Conservation (phyloP, 2,888 invertebrate genomes). For the Lacanobia wlatinum region DNA sequence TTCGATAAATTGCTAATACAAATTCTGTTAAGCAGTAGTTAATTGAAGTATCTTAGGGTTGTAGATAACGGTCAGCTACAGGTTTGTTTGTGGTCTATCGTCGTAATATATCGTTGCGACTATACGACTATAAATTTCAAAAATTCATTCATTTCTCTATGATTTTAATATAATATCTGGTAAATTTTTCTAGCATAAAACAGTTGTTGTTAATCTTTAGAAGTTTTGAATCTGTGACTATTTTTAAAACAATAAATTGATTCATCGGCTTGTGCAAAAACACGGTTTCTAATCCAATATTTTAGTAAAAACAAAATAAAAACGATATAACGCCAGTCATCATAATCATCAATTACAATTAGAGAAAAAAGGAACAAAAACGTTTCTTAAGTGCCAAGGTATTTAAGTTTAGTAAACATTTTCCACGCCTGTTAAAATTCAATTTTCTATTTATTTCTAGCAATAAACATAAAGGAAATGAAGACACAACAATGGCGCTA, state of each 20-base stretch:
- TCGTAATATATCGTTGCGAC: no score
- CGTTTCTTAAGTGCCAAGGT: constrained; percentile 42
- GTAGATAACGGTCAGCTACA: no score
- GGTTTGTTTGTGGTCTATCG: neutral
- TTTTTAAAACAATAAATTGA: neutral
- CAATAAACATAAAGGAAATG: constrained; percentile 81
- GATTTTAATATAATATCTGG: no score
- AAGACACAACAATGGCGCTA: constrained; percentile 79
- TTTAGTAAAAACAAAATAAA: constrained; percentile 2
- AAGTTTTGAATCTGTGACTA: neutral
- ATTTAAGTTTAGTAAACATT: constrained; percentile 68
- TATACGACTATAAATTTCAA: no score
- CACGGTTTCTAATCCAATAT: neutral
- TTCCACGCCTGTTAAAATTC: constrained; percentile 72
- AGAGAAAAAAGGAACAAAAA: constrained; percentile 16
- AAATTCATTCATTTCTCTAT: neutral
- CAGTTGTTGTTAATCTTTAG: neutral
- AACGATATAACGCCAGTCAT: neutral
- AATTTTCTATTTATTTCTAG: constrained; percentile 76
- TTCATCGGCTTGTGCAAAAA: constrained; percentile 3
- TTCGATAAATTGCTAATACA: constrained; percentile 3
- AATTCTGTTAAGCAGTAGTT: constrained; percentile 6
- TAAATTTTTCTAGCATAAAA: neutral
- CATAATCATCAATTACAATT: constrained; percentile 21
- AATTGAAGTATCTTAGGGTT: constrained; percentile 4